Evolutionary conservation across 2,888 invertebrate species (phyloP).

Genomic region (Caenorhabditis drosophilae): DNA sequence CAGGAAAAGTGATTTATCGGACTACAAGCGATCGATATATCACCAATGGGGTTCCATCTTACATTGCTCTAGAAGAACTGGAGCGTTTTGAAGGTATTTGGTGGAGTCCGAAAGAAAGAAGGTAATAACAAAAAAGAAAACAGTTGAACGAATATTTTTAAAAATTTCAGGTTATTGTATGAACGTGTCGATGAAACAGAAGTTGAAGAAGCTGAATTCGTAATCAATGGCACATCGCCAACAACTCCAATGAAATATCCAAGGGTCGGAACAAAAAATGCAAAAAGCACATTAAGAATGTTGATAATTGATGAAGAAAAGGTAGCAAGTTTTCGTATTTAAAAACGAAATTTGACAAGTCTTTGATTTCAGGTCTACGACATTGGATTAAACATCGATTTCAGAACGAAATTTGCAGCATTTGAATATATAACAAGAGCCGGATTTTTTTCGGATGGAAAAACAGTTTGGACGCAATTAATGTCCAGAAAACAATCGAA

Average conservation of each 20-base stretch:
- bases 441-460: constrained; percentile 91
- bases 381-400: constrained; percentile 27
- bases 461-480: constrained; percentile 72
- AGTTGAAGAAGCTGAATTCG: constrained; percentile 82
- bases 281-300: constrained; percentile 47
- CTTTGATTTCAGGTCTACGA: constrained; percentile 32
- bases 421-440: constrained; percentile 92
- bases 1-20: constrained; percentile 13
- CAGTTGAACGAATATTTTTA: neutral
- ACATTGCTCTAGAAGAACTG: constrained; percentile 98
- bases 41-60: constrained; percentile 84
- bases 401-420: constrained; percentile 79
- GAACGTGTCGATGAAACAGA: constrained; percentile 77
- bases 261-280: constrained; percentile 53
- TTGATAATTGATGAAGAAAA: constrained; percentile 41
- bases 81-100: constrained; percentile 93
- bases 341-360: constrained; percentile 1
- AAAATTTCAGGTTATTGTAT: constrained; percentile 70
- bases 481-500: constrained; percentile 54
- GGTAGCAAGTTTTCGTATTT: constrained; percentile 1
- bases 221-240: constrained; percentile 31
- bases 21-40: constrained; percentile 18
- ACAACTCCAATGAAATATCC: constrained; percentile 56
- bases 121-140: no score
- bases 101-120: constrained; percentile 83